Percentiles rank a stretch among this genome's conserved stretches.
These are phyloP conservation scores for Allacma fusca DNA, from an alignment of 2,888 invertebrate genomes.

Conservation along the genomic window DNA sequence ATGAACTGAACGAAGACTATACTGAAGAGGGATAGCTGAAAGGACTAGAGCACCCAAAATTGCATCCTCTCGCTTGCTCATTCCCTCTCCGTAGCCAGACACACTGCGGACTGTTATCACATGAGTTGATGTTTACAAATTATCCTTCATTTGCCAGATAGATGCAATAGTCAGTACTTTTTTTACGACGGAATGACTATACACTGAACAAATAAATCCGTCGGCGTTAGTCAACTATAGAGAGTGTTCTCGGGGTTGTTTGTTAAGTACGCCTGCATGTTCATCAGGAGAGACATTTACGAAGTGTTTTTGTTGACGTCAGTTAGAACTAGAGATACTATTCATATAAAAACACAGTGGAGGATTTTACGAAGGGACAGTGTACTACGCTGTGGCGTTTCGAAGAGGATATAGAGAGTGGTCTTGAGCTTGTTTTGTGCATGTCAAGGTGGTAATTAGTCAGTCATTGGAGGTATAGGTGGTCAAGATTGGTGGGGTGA, in stretches of 20 bases:
- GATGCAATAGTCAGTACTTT: background rate
- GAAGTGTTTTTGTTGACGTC: no score
- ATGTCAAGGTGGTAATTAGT: no score
- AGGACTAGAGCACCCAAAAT: background rate
- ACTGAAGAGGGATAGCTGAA: background rate
- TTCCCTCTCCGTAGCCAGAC: background rate
- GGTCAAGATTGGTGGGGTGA: no score
- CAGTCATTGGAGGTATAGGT: no score
- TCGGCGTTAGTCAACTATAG: background rate
- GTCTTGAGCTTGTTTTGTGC: no score
- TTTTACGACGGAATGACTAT: constrained; percentile 5
- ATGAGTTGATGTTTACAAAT: constrained; percentile 20
- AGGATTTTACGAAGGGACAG: no score
- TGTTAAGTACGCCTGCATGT: background rate
- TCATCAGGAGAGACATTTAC: no score
- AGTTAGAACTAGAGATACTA: no score
- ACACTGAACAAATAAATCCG: constrained; percentile 7
- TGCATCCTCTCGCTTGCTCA: background rate
- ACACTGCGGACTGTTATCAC: constrained; percentile 17
- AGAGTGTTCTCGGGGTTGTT: background rate
- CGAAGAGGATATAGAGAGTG: background rate
- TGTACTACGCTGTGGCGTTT: no score
- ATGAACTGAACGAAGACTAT: background rate
- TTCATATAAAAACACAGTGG: no score
- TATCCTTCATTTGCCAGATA: constrained; percentile 7